Conservation (phyloP, 2,888 invertebrate species). For the Rhagonycha lutea region DNA sequence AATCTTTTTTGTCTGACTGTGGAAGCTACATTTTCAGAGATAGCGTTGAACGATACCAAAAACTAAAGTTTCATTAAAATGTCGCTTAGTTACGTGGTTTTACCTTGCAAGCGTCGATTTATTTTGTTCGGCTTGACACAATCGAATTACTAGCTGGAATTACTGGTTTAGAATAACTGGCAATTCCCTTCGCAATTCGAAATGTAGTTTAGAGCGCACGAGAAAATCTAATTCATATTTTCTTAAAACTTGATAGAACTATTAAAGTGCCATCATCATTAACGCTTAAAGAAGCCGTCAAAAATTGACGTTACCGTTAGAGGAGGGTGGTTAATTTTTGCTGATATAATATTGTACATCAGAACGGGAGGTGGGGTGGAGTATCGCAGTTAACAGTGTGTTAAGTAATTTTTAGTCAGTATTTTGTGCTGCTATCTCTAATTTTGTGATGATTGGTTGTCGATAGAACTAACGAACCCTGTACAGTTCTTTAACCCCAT, state of each 20-base stretch:
- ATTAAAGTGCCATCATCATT: not conserved
- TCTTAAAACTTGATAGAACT: not conserved
- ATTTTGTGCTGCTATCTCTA: too few relatives aligned
- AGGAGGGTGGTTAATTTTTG: too few relatives aligned
- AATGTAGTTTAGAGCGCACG: not conserved
- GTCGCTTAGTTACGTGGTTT: not conserved
- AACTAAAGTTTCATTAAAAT: not conserved
- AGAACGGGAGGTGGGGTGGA: too few relatives aligned
- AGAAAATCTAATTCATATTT: not conserved
- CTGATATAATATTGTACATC: too few relatives aligned
- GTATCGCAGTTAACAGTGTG: too few relatives aligned
- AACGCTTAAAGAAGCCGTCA: too few relatives aligned
- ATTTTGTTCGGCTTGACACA: not conserved
- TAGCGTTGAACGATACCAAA: not conserved
- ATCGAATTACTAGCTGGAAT: not conserved
- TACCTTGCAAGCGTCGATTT: not conserved
- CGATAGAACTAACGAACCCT: not conserved
- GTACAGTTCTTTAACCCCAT: not conserved
- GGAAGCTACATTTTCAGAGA: not conserved
- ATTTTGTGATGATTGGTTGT: not conserved
- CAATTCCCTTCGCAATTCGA: not conserved
- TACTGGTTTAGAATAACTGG: not conserved
- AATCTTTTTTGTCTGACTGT: not conserved
- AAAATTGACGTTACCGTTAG: too few relatives aligned
- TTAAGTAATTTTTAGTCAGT: not conserved